These are phyloP conservation scores for Siphlonurus alternatus DNA, from an alignment of 2,888 invertebrate species.

Conservation along the genomic window DNA sequence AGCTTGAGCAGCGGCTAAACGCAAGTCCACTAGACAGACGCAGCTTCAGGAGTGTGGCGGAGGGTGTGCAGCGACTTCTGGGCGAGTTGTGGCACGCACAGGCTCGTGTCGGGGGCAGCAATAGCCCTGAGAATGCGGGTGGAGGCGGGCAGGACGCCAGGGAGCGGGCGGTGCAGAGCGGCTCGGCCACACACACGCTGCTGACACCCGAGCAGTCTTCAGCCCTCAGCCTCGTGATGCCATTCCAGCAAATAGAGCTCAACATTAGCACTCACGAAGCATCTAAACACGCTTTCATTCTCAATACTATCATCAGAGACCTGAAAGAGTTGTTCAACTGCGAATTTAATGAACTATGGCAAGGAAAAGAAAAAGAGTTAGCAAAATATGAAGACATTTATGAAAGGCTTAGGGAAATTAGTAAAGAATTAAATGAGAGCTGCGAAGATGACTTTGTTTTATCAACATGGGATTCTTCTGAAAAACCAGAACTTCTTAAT, in stretches of 20 bases:
- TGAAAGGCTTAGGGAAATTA: not conserved
- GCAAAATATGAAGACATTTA: not conserved
- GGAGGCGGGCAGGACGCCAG: not conserved
- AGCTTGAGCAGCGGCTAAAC: not conserved
- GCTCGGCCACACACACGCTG: not conserved
- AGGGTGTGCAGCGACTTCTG: not conserved
- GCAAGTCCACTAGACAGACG: not conserved
- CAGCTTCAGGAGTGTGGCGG: not conserved
- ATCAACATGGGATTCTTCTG: not conserved
- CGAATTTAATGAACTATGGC: not conserved
- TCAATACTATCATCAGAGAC: not conserved
- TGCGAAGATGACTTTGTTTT: not conserved
- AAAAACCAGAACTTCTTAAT: not conserved
- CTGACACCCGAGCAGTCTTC: not conserved
- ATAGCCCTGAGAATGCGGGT: not conserved
- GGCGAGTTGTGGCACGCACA: not conserved
- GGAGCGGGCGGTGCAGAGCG: not conserved
- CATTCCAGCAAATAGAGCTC: not conserved
- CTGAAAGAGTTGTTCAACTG: not conserved
- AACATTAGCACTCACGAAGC: not conserved
- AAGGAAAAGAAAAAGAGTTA: not conserved
- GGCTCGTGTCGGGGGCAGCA: too few species aligned
- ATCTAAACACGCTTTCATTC: not conserved
- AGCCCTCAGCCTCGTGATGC: not conserved
- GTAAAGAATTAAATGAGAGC: not conserved